Evolutionary conservation across 2,888 invertebrate species (phyloP), one percentile per base, ranked within the genome.

Genomic region (Mythimna albipuncta): DNA sequence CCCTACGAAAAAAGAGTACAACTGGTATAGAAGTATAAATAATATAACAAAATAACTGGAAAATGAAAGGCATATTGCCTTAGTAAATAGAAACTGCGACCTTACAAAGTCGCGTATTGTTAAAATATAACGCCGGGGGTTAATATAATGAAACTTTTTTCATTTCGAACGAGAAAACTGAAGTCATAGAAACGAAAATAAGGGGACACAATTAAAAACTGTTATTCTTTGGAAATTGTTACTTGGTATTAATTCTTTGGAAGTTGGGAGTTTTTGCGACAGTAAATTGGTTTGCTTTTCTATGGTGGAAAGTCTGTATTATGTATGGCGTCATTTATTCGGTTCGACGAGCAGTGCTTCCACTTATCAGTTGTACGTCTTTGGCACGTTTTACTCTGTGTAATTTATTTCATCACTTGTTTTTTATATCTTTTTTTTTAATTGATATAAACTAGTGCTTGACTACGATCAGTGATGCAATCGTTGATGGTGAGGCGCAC

Each of bases 111-210:
- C 83, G 69, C 71, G 83, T 84, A 84, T 86, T 87, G 89, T 87
- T 86, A 74, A 88, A 92, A 91, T 88, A 89, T 90, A 89, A 87
- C 85, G 88, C 88, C 82, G 19, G 79, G 82, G 86, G 86, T 80
- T 73, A 81, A 83, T 83, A 87, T 87, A 89, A 87, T 83, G 84
- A 87, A 93, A 93, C 92, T 93, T 93, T 93, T 93, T 93, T 93
- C 91, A 93, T 93, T 91, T 92, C 83, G 85, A 74, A 85, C 77
- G 62, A 79, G 87, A 85, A 85, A 85, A 85, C 73, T 77, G 83
- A 85, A 82, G 66, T 81, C 79, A 76, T 77, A 77, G 74, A 77
- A 80, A 81, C 75, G 73, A 84, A 85, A 78, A 81, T 72, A 79
- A 85, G 76, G 55, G 66, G 47, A 75, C 65, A 38, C 74, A 78